These are phyloP conservation scores for Cygnus olor DNA, from an alignment of 2,797 vertebrate genomes.

Conservation along the genomic window DNA sequence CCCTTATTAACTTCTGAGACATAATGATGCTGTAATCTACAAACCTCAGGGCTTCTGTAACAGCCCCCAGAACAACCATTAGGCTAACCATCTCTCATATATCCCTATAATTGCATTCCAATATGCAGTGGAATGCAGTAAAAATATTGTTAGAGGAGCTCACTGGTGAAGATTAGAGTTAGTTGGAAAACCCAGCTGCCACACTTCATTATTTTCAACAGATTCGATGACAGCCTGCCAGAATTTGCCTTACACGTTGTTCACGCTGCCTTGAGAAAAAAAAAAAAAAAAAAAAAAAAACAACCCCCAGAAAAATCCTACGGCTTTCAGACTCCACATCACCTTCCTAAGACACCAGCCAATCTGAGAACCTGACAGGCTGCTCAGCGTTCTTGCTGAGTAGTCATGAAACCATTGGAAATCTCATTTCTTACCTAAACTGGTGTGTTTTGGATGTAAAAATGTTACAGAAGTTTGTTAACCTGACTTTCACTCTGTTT, in stretches of 20 bases:
- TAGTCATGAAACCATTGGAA: background rate
- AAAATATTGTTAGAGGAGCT: background rate
- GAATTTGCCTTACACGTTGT: background rate
- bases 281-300: background rate
- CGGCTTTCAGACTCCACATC: background rate
- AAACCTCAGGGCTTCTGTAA: background rate
- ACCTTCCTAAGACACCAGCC: background rate
- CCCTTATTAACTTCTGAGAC: background rate
- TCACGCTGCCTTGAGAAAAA: background rate
- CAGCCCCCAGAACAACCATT: background rate
- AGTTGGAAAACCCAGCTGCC: background rate
- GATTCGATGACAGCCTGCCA: background rate
- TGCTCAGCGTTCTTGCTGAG: background rate
- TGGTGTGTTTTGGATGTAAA: background rate
- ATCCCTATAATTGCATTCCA: background rate
- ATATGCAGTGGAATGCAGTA: background rate
- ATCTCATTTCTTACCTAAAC: background rate
- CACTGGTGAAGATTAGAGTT: background rate
- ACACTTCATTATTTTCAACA: background rate
- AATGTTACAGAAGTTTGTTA: accelerated
- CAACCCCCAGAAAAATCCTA: background rate
- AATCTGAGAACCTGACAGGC: background rate
- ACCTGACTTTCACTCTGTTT: background rate
- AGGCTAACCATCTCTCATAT: background rate
- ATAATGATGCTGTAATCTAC: background rate